Evolutionary conservation across 2,797 vertebrate genomes (phyloP), one percentile per base, ranked within the genome.

Genomic region (Helostoma temminkii): DNA sequence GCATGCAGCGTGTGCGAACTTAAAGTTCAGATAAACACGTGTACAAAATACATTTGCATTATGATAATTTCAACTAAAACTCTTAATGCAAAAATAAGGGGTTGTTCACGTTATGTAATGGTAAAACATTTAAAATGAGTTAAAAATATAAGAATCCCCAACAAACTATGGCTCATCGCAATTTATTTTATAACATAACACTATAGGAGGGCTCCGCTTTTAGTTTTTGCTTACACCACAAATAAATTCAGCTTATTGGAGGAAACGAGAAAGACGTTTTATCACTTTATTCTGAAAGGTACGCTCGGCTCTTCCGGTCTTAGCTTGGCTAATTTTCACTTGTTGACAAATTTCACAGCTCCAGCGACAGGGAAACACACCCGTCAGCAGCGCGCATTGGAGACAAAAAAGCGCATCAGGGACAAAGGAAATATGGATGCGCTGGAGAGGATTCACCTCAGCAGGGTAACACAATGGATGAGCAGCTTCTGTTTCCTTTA

Each of bases 401-500:
- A 87, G 83, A 88, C 89, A 86, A 39, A 54, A 84, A 83, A 55
- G 71, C 86, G 80, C 78, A 86, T 76, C 83, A 75, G 85, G 89
- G 93, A 95, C 93, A 95, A 95, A 94, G 92, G 88, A 85, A 94
- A 93, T 76, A 95, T 94, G 94, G 93, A 84, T 66, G 91, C 90
- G 70, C 88, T 90, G 90, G 78, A 84, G 81, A 89, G 89, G 83
- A 87, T 89, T 72, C 79, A 74, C 74, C 81, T 82, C 73, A 69
- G 78, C 77, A 83, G 71, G 80, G 80, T 26, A 66, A 67, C 84
- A 80, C 86, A 74, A 89, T 89, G 90, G 87, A 91, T 84, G 85
- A 87, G 84, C 80, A 76, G 83, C 78, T 76, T 66, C 53, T 84
- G 69, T 83, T 89, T 84, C 79, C 65, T 73, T 76, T 63, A 84